Conservation (phyloP, 2,797 vertebrate genomes). For the Rhynchotus rufescens region DNA sequence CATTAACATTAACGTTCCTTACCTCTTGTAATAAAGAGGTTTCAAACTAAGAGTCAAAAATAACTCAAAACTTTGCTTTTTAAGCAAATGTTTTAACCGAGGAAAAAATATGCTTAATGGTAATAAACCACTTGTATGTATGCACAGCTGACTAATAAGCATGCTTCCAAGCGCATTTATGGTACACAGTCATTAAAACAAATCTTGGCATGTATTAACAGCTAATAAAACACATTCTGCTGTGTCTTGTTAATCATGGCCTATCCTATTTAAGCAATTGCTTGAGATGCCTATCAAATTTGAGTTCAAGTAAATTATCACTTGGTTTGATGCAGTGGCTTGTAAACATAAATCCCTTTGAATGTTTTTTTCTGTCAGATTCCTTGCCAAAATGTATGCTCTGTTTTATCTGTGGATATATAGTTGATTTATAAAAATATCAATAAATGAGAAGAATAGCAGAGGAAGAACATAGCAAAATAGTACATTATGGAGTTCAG, state of each 20-base stretch:
- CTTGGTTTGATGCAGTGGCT: background rate
- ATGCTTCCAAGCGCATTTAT: background rate
- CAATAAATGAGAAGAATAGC: background rate
- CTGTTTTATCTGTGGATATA: background rate
- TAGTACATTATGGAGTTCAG: background rate
- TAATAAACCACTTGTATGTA: background rate
- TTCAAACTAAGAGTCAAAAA: background rate
- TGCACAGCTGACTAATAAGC: background rate
- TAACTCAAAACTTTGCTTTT: background rate
- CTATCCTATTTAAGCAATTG: conserved; percentile 55
- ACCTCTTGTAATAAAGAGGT: background rate
- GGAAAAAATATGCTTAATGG: background rate
- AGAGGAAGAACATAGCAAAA: background rate
- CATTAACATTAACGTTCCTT: background rate
- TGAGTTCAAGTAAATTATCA: background rate
- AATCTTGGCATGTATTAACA: conserved; percentile 33
- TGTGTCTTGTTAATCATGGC: conserved; percentile 15
- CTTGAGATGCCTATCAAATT: conserved; percentile 36
- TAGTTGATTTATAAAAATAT: background rate
- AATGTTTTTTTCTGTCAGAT: background rate
- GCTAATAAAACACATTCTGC: conserved; percentile 21
- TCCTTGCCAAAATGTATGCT: background rate
- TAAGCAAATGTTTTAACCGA: background rate
- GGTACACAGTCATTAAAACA: conserved; percentile 1
- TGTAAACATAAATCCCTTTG: background rate